These are phyloP conservation scores for Morone saxatilis DNA, from an alignment of 2,113 vertebrate genomes.

Conservation along the genomic window DNA sequence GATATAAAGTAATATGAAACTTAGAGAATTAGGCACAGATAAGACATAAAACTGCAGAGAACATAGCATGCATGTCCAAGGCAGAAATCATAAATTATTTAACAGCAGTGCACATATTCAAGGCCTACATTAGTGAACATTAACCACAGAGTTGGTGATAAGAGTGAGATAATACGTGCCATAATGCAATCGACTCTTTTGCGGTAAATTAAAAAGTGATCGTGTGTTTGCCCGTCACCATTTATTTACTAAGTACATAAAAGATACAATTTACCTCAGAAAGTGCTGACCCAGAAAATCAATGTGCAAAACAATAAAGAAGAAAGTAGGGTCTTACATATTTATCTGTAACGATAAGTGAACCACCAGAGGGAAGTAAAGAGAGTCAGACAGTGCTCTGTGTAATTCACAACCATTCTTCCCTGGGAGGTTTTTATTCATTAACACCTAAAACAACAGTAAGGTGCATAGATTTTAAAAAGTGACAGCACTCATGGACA, in stretches of 20 bases:
- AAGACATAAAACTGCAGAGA: background rate
- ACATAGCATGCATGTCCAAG: background rate
- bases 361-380: slow-evolving; percentile 49
- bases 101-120: background rate
- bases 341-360: background rate
- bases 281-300: background rate
- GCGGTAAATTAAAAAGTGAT: background rate
- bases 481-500: slow-evolving; percentile 49
- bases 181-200: background rate
- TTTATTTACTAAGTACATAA: slow-evolving; percentile 13
- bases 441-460: slow-evolving; percentile 63
- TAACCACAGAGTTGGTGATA: slow-evolving; percentile 51
- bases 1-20: slow-evolving; percentile 19
- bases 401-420: slow-evolving; percentile 10
- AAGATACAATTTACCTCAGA: background rate
- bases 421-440: slow-evolving; percentile 63
- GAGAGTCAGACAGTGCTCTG: background rate
- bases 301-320: background rate
- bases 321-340: background rate
- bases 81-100: slow-evolving; percentile 37
- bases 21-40: background rate
- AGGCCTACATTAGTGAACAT: slow-evolving; percentile 26
- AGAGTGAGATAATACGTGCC: slow-evolving; percentile 3
- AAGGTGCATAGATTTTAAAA: slow-evolving; percentile 23
- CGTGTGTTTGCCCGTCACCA: background rate